Base-by-base conservation (phyloP, 2,113 vertebrate species). In the Gyps fulvus region DNA sequence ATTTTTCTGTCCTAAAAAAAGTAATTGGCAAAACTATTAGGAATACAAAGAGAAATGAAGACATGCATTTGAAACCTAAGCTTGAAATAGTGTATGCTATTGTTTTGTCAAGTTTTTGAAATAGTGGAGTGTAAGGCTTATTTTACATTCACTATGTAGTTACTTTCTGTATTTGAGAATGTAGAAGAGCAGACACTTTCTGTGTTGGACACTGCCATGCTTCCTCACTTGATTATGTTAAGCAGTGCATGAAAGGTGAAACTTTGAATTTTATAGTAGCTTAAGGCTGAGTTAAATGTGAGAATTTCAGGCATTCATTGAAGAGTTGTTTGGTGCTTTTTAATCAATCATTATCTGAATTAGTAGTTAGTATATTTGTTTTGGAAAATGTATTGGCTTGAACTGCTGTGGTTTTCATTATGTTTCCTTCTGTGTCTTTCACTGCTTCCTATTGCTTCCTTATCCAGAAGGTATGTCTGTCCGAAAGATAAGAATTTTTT, bases 381-480 rank as follows among this genome's bases (percentile, higher is more conserved):
- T 91, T 89, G 54, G 38, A 40, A 96, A 78, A 66, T 87, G 58
- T 94, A 76, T 92, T 93, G 58, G 85, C 50, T 82, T 97, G 77
- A 95, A 82, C 73, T 97, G 43, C 80, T 62, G 79, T 97, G 93
- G 95, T 98, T 98, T 98, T 98, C 95, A 98, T 98, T 95, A 98
- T 98, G 93, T 98, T 97, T 98, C 72, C 90, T 97, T 98, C 96
- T 99, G 52, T 98, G 95, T 98, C 96, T 98, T 97, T 98, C 74
- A 82, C 96, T 98, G 98, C 99, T 97, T 98, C 98, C 98, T 98
- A 66, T 98, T 99, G 98, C 98, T 96, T 95, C 93, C 97, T 98
- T 98, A 98, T 98, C 98, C 99, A 99, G 99, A 99, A 99, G 99
- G 99, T 99, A 99, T 98, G 99, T 96, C 96, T 98, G 70, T 95